Conservation (phyloP, 2,113 vertebrate species). For the Centropristis striata region DNA sequence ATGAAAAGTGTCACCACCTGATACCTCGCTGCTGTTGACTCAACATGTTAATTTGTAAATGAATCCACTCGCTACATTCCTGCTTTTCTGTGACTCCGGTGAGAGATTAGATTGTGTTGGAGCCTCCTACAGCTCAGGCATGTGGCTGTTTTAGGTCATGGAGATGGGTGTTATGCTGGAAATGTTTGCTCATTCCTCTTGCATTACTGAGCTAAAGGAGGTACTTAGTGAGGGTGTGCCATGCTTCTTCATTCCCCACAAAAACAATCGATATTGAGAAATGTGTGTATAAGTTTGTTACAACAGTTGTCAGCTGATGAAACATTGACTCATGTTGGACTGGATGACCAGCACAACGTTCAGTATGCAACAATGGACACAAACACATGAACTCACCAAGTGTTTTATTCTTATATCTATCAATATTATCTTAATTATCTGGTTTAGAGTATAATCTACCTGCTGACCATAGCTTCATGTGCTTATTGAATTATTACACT, state of each 20-base stretch:
- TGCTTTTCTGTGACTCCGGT: constrained; percentile 62
- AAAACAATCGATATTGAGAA: constrained; percentile 79
- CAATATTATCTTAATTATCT: too few relatives aligned
- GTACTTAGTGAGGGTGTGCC: constrained; percentile 77
- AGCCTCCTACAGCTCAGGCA: constrained; percentile 61
- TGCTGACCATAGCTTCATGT: too few relatives aligned
- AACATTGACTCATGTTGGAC: constrained; percentile 70
- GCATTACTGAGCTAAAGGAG: constrained; percentile 78
- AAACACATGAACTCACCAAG: too few relatives aligned
- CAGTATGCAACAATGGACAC: constrained; percentile 38
- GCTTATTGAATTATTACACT: too few relatives aligned
- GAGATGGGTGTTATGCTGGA: constrained; percentile 82
- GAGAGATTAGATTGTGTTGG: constrained; percentile 72
- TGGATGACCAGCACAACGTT: constrained; percentile 41
- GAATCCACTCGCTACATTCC: constrained; percentile 72
- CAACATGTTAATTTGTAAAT: constrained; percentile 75
- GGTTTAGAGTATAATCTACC: too few relatives aligned
- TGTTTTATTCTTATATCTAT: too few relatives aligned
- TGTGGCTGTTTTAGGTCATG: constrained; percentile 76
- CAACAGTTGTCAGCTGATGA: constrained; percentile 68
- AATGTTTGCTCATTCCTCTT: constrained; percentile 80
- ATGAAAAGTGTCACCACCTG: constrained; percentile 60
- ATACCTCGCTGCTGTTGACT: constrained; percentile 68
- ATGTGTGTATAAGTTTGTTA: constrained; percentile 62
- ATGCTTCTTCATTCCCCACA: constrained; percentile 73